Evolutionary conservation across 2,888 invertebrate genomes (phyloP), one percentile per base, ranked within the genome.

Genomic region (Cephus rjabovi): DNA sequence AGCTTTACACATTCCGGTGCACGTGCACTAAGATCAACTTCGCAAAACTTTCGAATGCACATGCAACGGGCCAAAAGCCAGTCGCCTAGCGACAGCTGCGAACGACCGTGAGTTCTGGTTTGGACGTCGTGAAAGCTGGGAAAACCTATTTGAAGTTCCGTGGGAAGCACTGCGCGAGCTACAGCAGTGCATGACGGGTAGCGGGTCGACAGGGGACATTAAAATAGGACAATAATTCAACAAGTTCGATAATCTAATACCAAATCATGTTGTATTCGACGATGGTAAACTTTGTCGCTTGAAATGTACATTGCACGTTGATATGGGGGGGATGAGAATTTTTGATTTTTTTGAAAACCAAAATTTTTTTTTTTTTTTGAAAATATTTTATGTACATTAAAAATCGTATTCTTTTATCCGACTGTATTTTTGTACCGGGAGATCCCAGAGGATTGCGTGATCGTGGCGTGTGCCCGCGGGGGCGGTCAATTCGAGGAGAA

Each of bases 401-500:
- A 15, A 15, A 23, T 15, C 2, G 6, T 40, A 15, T 40, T 40
- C 15, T 15, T 56, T 9, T 23, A 23, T 23, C 56, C 9, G 56
- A 15, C 56, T 56, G 23, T 56, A 56, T 56, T 23, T 6, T 56
- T 15, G 56, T 56, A 56, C 56, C 56, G 12, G 33, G 30, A 71
- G 73, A 73, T 75, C 34, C 73, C n/a, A 15, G 78, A 34, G 74
- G 83, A 76, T 90, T 83, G 90, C 90, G 90, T 89, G 90, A 90
- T 86, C 84, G 81, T 79, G 88, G 89, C 90, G 89, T 90, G 90
- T 88, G 90, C 90, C 90, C 90, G 90, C 90, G 90, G 90, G 90
- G 90, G 89, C 84, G 90, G 86, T 86, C 84, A 83, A 83, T 23
- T 70, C 71, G 70, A 31, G 34, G 56, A 56, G 56, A 56, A 77